phyloP scores from a whole-genome alignment of 2,888 invertebrate genomes.

The Malacosoma neustria region DNA sequence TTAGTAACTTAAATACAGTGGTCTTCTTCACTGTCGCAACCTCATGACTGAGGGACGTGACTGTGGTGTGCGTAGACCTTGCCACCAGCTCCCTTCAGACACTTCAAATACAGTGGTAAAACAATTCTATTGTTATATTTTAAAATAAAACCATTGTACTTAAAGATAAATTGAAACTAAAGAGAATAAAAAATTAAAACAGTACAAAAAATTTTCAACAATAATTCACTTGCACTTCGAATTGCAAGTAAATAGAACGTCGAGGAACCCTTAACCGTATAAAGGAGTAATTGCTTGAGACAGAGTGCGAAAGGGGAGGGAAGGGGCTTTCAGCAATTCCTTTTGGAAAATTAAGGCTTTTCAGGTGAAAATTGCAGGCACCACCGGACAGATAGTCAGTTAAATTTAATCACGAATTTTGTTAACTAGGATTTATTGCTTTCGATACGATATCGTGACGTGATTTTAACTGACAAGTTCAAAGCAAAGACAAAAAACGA shows the following conservation, averaged over 20 bases:
- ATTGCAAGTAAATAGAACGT: too few species aligned
- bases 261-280: not conserved
- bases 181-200: too few species aligned
- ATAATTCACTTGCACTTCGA: not conserved
- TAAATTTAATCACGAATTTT: constrained; percentile 36
- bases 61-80: too few species aligned
- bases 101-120: too few species aligned
- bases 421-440: constrained; percentile 10
- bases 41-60: too few species aligned
- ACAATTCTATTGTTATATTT: too few species aligned
- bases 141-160: too few species aligned
- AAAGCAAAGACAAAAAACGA: not conserved
- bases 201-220: too few species aligned
- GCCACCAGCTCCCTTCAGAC: too few species aligned
- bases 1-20: too few species aligned
- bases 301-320: constrained; percentile 20
- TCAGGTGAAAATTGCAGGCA: constrained; percentile 42
- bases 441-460: constrained; percentile 3
- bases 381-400: constrained; percentile 28
- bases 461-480: constrained; percentile 1
- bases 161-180: too few species aligned
- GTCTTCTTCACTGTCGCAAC: too few species aligned
- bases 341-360: constrained; percentile 51
- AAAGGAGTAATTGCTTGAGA: constrained; percentile 17
- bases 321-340: constrained; percentile 25